phyloP scores from a whole-genome alignment of 1,140 invertebrate genomes.

The Lasioglossum baleicum region DNA sequence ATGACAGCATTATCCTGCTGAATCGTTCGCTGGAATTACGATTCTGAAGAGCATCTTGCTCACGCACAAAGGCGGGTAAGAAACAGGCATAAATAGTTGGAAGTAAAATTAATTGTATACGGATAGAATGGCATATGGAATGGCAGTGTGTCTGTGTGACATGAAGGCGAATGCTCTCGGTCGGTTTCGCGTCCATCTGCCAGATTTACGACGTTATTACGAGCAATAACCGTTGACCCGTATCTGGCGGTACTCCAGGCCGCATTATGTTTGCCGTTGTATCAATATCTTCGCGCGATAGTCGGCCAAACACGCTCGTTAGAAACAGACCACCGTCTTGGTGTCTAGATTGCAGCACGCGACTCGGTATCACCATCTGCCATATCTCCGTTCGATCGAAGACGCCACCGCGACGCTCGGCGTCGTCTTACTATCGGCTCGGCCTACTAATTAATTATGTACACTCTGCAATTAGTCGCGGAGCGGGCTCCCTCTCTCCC shows the following conservation, averaged over 20 bases:
- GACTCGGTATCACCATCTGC: not conserved
- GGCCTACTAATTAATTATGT: conserved; percentile 27
- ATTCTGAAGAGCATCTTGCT: too few relatives aligned
- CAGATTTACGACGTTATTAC: conserved; percentile 49
- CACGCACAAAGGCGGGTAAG: too few relatives aligned
- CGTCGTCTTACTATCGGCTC: not conserved
- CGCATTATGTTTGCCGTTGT: conserved; percentile 42
- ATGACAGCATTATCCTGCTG: too few relatives aligned
- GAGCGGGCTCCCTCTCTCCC: not conserved
- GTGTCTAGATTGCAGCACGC: conserved; percentile 6
- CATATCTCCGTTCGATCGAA: not conserved
- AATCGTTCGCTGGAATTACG: too few relatives aligned
- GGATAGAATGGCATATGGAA: not conserved
- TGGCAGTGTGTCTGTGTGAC: not conserved
- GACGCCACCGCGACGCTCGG: not conserved
- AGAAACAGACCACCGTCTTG: not conserved
- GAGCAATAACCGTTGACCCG: conserved; percentile 37
- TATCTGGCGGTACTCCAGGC: conserved; percentile 34
- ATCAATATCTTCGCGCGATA: conserved; percentile 36
- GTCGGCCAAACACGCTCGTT: conserved; percentile 26
- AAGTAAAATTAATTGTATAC: too few relatives aligned
- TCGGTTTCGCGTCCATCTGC: conserved; percentile 14
- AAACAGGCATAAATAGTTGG: too few relatives aligned
- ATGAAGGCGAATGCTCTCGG: not conserved
- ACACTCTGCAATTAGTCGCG: conserved; percentile 1